Percentiles rank a stretch among this genome's conserved stretches.
Evolutionary conservation across 2,797 vertebrate species (phyloP).

Genomic region (Tragopan temminckii): DNA sequence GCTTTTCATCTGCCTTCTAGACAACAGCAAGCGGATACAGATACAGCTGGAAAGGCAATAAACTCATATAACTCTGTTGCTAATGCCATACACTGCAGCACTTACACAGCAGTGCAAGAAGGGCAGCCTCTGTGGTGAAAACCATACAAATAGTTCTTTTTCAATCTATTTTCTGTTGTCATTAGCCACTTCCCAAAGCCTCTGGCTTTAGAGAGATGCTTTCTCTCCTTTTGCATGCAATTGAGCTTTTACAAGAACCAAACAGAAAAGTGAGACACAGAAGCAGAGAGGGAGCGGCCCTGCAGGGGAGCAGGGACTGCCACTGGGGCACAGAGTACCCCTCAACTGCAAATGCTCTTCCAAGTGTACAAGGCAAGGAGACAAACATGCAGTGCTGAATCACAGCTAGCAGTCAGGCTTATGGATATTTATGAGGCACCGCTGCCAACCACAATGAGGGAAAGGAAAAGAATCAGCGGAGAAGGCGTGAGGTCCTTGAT

Average conservation of each 20-base stretch:
- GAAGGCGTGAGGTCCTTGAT: neutral
- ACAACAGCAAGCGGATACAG: constrained; percentile 32
- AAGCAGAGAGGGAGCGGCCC: neutral
- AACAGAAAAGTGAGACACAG: neutral
- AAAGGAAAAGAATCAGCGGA: neutral
- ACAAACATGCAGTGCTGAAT: neutral
- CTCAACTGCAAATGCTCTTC: neutral
- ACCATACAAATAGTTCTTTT: neutral
- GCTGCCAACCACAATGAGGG: neutral
- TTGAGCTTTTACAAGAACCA: neutral
- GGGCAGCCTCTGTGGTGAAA: neutral
- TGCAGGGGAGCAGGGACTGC: neutral
- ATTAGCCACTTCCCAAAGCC: neutral
- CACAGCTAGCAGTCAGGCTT: neutral
- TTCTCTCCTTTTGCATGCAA: neutral
- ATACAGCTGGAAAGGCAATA: constrained; percentile 3
- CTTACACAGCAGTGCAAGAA: neutral
- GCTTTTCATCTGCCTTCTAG: constrained; percentile 38
- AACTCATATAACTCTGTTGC: neutral
- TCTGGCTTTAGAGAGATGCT: neutral
- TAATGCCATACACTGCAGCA: neutral
- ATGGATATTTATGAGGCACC: neutral
- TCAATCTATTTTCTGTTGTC: neutral
- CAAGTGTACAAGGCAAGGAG: neutral
- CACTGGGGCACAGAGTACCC: neutral